Evolutionary conservation across 2,797 vertebrate genomes (phyloP).

Genomic region (Microctenopoma stevenorrisi): DNA sequence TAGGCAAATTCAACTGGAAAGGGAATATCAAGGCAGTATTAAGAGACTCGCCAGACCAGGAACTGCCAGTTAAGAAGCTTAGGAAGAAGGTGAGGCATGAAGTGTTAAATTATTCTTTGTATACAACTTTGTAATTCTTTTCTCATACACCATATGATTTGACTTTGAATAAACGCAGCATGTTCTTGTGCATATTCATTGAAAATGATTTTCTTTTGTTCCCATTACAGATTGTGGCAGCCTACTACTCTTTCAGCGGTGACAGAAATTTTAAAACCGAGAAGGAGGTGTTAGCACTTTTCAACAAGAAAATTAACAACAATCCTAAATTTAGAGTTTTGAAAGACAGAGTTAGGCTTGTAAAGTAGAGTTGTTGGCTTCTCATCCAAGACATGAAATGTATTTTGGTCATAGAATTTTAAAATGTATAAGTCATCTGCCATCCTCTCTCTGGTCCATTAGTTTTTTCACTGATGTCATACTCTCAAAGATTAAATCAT

Average conservation of each 20-base stretch:
- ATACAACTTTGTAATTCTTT: background rate
- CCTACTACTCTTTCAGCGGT: slow-evolving; percentile 85
- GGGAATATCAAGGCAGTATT: slow-evolving; percentile 93
- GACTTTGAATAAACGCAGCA: background rate
- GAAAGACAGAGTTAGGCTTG: slow-evolving; percentile 91
- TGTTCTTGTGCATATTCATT: background rate
- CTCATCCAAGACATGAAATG: background rate
- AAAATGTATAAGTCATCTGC: slow-evolving; percentile 29
- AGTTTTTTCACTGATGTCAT: slow-evolving; percentile 54
- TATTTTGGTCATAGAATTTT: slow-evolving; percentile 35
- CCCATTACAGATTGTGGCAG: slow-evolving; percentile 88
- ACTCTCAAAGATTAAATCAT: slow-evolving; percentile 66
- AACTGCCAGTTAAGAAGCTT: slow-evolving; percentile 92
- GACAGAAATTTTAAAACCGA: slow-evolving; percentile 85
- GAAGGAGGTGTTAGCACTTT: slow-evolving; percentile 86
- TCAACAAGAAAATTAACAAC: slow-evolving; percentile 92
- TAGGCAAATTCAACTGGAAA: slow-evolving; percentile 98
- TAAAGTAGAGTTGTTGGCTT: slow-evolving; percentile 79
- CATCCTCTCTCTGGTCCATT: background rate
- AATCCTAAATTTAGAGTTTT: slow-evolving; percentile 92
- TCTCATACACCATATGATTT: background rate
- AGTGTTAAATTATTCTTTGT: background rate
- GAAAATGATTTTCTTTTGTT: background rate
- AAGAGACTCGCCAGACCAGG: slow-evolving; percentile 88
- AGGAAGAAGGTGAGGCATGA: slow-evolving; percentile 90